phyloP scores from a whole-genome alignment of 2,797 vertebrate species.

The Gobio occitaniae region DNA sequence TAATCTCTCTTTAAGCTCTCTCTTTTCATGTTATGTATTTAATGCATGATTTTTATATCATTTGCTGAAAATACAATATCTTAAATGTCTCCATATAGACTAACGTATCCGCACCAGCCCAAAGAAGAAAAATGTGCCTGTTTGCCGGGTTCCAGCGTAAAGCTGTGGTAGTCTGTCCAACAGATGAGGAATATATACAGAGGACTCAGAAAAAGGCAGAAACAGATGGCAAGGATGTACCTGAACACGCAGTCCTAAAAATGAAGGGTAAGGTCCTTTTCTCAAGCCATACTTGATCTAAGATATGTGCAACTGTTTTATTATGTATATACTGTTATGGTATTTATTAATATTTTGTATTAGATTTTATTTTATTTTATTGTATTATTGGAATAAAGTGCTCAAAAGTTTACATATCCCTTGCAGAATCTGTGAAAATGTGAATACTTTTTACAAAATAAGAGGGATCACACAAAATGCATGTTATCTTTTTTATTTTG shows the following conservation, averaged over 20 bases:
- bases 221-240: slow-evolving; percentile 95
- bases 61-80: background rate
- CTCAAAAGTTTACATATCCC: no score
- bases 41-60: background rate
- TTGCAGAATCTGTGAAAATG: no score
- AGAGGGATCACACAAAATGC: no score
- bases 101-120: slow-evolving; percentile 95
- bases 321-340: background rate
- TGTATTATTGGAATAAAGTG: background rate
- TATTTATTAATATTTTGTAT: background rate
- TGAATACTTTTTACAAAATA: no score
- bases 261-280: slow-evolving; percentile 88
- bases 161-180: slow-evolving; percentile 94
- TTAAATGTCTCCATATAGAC: slow-evolving; percentile 72
- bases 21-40: background rate
- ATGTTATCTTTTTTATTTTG: no score
- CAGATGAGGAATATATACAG: slow-evolving; percentile 94
- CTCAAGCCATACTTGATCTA: background rate
- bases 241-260: slow-evolving; percentile 97
- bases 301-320: background rate
- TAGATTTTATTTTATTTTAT: no score
- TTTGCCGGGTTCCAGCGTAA: slow-evolving; percentile 98
- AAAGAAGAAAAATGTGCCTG: slow-evolving; percentile 99
- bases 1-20: background rate
- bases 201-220: slow-evolving; percentile 97